phyloP scores from a whole-genome alignment of 1,140 invertebrate species.

The Hylaeus volcanicus region DNA sequence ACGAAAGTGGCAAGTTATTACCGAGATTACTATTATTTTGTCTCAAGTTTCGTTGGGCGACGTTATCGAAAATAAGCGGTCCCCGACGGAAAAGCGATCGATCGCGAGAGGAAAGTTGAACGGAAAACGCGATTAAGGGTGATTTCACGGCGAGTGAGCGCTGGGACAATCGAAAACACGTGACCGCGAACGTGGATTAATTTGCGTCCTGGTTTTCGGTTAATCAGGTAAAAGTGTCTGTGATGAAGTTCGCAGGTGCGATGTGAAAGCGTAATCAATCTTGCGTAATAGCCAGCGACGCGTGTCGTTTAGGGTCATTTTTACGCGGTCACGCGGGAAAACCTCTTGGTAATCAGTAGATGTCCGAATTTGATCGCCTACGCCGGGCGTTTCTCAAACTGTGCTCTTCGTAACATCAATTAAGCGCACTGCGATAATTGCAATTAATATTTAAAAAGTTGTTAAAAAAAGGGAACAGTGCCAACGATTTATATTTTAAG shows the following conservation, averaged over 20 bases:
- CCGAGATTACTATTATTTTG: neutral
- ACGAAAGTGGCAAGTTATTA: neutral
- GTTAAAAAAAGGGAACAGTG: too few relatives aligned
- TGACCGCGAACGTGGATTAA: neutral
- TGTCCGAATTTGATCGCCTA: neutral
- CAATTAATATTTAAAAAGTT: too few relatives aligned
- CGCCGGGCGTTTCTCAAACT: too few relatives aligned
- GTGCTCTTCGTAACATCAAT: too few relatives aligned
- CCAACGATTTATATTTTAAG: too few relatives aligned
- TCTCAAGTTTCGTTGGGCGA: neutral
- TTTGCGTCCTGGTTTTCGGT: neutral
- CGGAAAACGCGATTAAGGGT: neutral
- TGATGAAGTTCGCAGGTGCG: neutral
- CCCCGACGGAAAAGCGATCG: too few relatives aligned
- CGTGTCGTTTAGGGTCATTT: neutral
- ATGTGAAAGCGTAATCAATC: constrained; percentile 24
- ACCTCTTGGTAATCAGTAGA: neutral
- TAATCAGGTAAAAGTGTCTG: constrained; percentile 14
- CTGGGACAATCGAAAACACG: neutral
- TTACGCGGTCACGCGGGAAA: neutral
- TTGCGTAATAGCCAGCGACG: constrained; percentile 17
- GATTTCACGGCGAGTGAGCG: neutral
- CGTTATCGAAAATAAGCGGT: neutral
- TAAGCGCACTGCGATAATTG: too few relatives aligned
- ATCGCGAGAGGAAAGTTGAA: neutral